These are phyloP conservation scores for Cuculus canorus DNA, from an alignment of 2,797 vertebrate species.

Conservation along the genomic window DNA sequence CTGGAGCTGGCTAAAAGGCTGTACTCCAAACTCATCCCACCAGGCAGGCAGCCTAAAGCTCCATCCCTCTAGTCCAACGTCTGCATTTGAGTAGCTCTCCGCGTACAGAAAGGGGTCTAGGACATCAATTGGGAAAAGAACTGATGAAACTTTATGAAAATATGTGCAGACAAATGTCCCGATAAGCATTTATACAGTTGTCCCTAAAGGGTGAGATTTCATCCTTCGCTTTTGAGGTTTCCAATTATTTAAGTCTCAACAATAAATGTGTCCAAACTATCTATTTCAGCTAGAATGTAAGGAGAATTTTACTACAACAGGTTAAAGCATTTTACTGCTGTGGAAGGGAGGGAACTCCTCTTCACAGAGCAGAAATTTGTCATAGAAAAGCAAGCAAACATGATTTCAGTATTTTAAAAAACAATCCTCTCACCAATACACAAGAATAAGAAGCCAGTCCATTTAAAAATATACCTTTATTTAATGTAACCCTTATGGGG, in stretches of 20 bases:
- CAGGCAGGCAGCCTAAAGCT: not conserved
- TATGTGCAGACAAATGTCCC: not conserved
- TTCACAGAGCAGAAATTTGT: not conserved
- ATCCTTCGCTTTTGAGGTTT: not conserved
- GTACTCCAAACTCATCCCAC: not conserved
- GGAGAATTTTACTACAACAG: not conserved
- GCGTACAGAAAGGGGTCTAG: accelerated
- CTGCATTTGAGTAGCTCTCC: accelerated
- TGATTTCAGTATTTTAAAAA: not conserved
- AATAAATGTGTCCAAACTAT: not conserved
- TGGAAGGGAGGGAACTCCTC: not conserved
- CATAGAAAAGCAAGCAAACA: not conserved
- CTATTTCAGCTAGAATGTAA: not conserved
- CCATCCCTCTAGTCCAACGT: not conserved
- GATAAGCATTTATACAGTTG: not conserved
- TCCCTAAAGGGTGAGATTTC: not conserved
- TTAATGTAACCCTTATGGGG: not conserved
- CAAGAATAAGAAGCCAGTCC: not conserved
- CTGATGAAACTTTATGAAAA: not conserved
- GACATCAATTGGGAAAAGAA: not conserved
- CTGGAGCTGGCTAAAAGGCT: not conserved
- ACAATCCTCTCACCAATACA: not conserved
- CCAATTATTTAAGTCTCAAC: not conserved
- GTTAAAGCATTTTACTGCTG: not conserved
- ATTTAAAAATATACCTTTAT: not conserved